Evolutionary conservation across 2,888 invertebrate genomes (phyloP).

Genomic region (Liodrosophila aerea): DNA sequence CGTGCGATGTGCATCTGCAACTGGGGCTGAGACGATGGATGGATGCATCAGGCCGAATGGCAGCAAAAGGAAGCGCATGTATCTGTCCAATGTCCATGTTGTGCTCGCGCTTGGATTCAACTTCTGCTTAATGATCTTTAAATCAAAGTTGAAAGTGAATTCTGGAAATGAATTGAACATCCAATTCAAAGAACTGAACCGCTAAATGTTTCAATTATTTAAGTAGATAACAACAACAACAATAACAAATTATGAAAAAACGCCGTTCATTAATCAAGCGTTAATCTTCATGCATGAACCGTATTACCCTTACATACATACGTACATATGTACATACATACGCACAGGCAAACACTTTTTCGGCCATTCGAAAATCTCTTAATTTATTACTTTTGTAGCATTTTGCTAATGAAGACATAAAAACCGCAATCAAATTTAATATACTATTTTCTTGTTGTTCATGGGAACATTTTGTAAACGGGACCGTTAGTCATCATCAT

Average conservation of each 20-base stretch:
- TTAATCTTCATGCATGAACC: constrained; percentile 63
- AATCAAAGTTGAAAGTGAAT: constrained; percentile 59
- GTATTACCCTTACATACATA: constrained; percentile 13
- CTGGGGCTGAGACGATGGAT: background rate
- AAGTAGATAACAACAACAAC: constrained; percentile 25
- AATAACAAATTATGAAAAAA: constrained; percentile 70
- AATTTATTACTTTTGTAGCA: constrained; percentile 70
- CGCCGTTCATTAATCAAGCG: constrained; percentile 68
- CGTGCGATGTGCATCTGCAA: constrained; percentile 13
- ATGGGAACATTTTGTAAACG: constrained; percentile 71
- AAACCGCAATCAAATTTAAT: constrained; percentile 77
- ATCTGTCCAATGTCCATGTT: constrained; percentile 64
- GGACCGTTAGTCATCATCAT: constrained; percentile 61
- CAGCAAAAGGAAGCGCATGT: constrained; percentile 75
- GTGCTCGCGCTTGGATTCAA: constrained; percentile 41
- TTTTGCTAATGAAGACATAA: constrained; percentile 78
- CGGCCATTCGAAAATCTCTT: constrained; percentile 46
- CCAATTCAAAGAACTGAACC: background rate
- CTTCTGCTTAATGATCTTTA: constrained; percentile 68
- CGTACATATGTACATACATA: background rate
- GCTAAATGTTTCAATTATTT: constrained; percentile 70
- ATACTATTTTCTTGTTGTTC: constrained; percentile 52
- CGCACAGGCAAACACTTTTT: constrained; percentile 13
- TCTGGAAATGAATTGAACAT: constrained; percentile 54
- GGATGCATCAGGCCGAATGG: constrained; percentile 59